phyloP scores from a whole-genome alignment of 2,797 vertebrate genomes.

The Argya squamiceps region DNA sequence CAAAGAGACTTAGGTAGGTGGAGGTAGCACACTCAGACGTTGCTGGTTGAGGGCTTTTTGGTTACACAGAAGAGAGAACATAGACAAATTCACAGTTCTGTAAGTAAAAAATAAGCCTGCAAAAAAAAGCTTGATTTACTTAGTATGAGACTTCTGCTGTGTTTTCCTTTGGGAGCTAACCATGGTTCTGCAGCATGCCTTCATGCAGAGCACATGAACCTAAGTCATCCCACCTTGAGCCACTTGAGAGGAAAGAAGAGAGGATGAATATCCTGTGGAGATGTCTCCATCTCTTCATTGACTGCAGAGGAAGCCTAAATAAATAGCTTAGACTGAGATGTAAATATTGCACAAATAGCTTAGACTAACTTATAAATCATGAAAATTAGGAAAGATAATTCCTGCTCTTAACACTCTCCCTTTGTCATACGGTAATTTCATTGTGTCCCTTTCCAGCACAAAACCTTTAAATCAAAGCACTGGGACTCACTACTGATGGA shows the following conservation, averaged over 20 bases:
- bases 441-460: not conserved
- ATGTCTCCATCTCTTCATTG: not conserved
- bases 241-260: not conserved
- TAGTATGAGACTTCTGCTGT: not conserved
- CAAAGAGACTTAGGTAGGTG: not conserved
- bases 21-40: not conserved
- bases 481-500: not conserved
- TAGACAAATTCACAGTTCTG: not conserved
- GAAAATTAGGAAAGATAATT: not conserved
- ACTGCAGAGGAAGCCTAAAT: not conserved
- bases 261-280: not conserved
- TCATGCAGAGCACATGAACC: accelerated
- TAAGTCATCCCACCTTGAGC: not conserved
- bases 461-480: not conserved
- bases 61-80: not conserved
- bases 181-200: not conserved
- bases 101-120: not conserved
- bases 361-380: not conserved
- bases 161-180: not conserved
- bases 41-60: not conserved
- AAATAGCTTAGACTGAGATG: not conserved
- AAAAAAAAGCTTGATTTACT: not conserved
- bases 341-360: not conserved
- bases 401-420: not conserved
- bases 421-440: not conserved